Conservation (phyloP, 2,113 vertebrate genomes). For the Phylloscopus trochilus region DNA sequence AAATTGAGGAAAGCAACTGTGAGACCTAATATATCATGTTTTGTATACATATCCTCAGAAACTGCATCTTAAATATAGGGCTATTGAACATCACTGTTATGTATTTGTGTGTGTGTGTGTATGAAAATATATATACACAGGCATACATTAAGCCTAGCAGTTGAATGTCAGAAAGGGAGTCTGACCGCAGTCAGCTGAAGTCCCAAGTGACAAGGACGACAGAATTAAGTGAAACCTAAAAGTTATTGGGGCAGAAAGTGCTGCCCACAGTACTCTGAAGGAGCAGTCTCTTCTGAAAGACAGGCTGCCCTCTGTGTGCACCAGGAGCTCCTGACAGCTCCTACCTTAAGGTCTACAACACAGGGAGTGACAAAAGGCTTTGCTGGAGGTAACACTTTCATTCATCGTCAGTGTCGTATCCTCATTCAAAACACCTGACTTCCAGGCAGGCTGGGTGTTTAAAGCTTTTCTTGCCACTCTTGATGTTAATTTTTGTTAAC, state of each 20-base stretch:
- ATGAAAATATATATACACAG: background rate
- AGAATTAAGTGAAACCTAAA: background rate
- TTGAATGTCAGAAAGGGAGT: background rate
- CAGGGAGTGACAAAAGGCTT: background rate
- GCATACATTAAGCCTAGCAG: background rate
- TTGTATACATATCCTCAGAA: background rate
- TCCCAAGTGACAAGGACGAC: background rate
- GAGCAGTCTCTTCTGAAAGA: background rate
- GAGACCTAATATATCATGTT: background rate
- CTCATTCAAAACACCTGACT: background rate
- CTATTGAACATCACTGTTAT: background rate
- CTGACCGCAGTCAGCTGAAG: background rate
- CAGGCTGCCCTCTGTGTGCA: background rate
- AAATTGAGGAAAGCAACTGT: background rate
- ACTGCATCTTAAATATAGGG: background rate
- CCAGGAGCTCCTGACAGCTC: background rate
- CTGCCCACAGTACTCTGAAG: background rate
- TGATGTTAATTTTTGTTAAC: background rate
- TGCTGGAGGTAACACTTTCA: background rate
- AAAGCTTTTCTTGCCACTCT: background rate
- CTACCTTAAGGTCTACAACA: background rate
- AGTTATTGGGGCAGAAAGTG: background rate
- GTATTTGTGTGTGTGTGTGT: fast-evolving
- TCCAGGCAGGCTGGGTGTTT: background rate
- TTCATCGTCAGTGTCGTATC: too few species aligned